Evolutionary conservation across 1,140 invertebrate species (phyloP).

Genomic region (Panagrolaimus sp.): DNA sequence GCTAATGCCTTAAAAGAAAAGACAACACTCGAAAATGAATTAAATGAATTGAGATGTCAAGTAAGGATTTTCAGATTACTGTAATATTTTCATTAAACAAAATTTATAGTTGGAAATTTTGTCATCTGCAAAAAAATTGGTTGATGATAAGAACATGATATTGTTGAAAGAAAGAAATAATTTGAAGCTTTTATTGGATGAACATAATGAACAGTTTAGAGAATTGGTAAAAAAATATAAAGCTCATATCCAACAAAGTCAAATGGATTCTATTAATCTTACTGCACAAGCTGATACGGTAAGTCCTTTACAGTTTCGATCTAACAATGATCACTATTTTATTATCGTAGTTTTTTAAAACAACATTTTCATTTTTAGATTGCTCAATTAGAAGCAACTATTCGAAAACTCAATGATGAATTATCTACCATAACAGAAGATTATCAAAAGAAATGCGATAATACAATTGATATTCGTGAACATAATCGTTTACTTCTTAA

Average conservation of each 20-base stretch:
- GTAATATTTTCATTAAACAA: no score
- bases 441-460: neutral
- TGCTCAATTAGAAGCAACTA: neutral
- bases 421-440: neutral
- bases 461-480: neutral
- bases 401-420: constrained; percentile 9
- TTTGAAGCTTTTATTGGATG: constrained; percentile 10
- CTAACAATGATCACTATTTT: no score
- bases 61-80: neutral
- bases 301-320: no score
- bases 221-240: neutral
- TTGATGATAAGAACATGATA: neutral
- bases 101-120: neutral
- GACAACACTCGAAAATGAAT: constrained; percentile 31
- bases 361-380: neutral
- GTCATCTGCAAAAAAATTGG: neutral
- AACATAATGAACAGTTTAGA: constrained; percentile 7
- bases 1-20: constrained; percentile 18
- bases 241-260: constrained; percentile 1
- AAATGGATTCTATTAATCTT: constrained; percentile 9
- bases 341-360: no score
- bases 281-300: neutral
- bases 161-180: constrained; percentile 1
- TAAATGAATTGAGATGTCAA: constrained; percentile 23
- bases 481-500: neutral